Base-by-base conservation (phyloP, 2,797 vertebrate species). In the Halcyon chelicuti region DNA sequence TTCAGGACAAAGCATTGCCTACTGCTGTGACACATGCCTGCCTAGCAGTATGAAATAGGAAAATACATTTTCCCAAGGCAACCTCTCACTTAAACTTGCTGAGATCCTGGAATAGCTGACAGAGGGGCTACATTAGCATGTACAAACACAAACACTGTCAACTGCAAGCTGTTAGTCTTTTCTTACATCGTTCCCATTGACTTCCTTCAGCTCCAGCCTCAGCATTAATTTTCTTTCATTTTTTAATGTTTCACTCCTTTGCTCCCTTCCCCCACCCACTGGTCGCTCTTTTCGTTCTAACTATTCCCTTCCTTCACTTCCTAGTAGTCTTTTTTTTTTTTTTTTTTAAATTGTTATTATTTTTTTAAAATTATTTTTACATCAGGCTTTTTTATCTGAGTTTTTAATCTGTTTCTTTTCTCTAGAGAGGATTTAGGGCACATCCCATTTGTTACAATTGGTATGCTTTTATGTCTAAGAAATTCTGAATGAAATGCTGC, bases 1-100 rank as follows among this genome's bases (percentile, higher is more conserved):
- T 88, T 70, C 63, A 76, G 39, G 35, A 26, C 78, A 78, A 80
- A 81, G 19, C 76, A 40, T 70, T 88, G 83, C 88, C 76, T 70
- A 93, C 79, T 1, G 17, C 88, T 84, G 90, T 86, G 88, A 84
- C 71, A 79, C 70, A 90, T 76, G 73, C 73, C 86, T 90, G 86
- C 44, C 70, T 68, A 65, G 49, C 51, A 66, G 44, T 52, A 84
- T 60, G 73, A 62, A 81, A 88, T 20, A 76, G 37, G 33, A 81
- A 93, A 90, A 86, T 10, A 26, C 25, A 20, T 93, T 95, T 94
- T 94, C 63, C 67, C 51, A 70, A 72, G 85, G 55, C 35, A 84
- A 40, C 16, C 35, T 92, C 74, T 52, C 0, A 4, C 44, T 75
- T 72, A 62, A 88, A 60, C 40, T 82, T 80, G 52, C 12, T n/a